Evolutionary conservation across 2,888 invertebrate species (phyloP), one percentile per base, ranked within the genome.

Genomic region (Camptogramma bilineatum): DNA sequence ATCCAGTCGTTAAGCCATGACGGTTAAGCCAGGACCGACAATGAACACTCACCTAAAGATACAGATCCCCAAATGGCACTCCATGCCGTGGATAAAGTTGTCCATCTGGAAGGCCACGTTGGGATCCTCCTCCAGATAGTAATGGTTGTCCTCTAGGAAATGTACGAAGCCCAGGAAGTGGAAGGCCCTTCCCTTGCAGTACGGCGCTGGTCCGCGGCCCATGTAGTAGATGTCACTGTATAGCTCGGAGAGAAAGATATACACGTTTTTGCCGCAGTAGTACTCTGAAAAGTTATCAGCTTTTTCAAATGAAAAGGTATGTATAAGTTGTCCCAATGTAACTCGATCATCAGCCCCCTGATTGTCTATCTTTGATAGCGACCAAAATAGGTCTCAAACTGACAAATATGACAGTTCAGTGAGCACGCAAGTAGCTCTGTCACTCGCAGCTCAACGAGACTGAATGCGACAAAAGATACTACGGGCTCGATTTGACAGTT

Each of bases 201-300:
- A 90, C 0, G 92, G 92, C 2, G 86, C 70, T 1, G 80, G 76
- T 0, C 91, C 88, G 2, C 74, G 73, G 0, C 92, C 92, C 86
- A 92, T 91, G 69, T 84, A 77, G 78, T 92, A 92, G 5, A 92
- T 91, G 50, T 92, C 92, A 42, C 88, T 90, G 77, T 91, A 91
- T 4, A 91, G 53, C 69, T 91, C 90, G 0, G 92, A 91, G 10
- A 91, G 18, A 68, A 92, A 92, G 5, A 92, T 73, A 70, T 92
- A 92, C 0, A 91, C 87, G 69, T 91, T 91, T 62, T 82, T 89
- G 7, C 91, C 91, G 76, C 92, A 92, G 68, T 91, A 91, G 71
- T 70, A 92, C 66, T 91, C 92, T 92, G 81, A 2, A 64, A 52
- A n/a, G n/a, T n/a, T 8, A 52, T 0, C 2, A 28, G n/a, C n/a